Percentiles rank a stretch among this genome's conserved stretches.
These are phyloP conservation scores for Dorcus hopei DNA, from an alignment of 2,888 invertebrate species.

Conservation along the genomic window DNA sequence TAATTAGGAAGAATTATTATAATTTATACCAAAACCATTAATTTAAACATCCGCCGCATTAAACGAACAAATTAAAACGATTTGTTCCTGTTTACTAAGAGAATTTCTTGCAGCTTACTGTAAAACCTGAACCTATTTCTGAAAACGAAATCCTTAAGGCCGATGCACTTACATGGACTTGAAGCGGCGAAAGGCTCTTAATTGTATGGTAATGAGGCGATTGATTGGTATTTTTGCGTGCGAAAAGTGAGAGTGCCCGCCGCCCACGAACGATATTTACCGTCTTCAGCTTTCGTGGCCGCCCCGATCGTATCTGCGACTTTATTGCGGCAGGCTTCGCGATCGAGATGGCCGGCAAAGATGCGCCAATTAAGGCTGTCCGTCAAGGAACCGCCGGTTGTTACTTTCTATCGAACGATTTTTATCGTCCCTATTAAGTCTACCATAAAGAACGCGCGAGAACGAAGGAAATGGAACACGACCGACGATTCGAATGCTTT, in stretches of 20 bases:
- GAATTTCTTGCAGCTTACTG: too few species aligned
- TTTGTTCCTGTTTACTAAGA: too few species aligned
- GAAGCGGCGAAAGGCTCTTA: constrained; percentile 6
- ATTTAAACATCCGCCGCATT: too few species aligned
- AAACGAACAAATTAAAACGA: too few species aligned
- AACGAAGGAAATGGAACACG: too few species aligned
- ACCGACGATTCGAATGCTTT: too few species aligned
- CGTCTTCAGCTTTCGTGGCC: constrained; percentile 1
- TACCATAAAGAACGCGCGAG: neutral
- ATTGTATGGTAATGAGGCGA: constrained; percentile 1
- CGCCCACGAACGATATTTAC: constrained; percentile 7
- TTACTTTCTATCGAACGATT: neutral
- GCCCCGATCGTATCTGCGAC: neutral
- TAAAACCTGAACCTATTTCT: too few species aligned
- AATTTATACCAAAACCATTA: too few species aligned
- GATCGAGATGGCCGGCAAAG: neutral
- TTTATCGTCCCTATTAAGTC: neutral
- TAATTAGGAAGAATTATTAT: too few species aligned
- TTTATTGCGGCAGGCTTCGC: neutral
- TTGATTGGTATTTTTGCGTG: neutral
- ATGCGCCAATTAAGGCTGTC: neutral
- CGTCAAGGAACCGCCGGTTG: neutral
- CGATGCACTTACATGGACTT: neutral
- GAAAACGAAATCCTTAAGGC: too few species aligned
- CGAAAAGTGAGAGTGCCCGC: constrained; percentile 7